phyloP scores from a whole-genome alignment of 1,140 invertebrate genomes.

The Lerema accius region DNA sequence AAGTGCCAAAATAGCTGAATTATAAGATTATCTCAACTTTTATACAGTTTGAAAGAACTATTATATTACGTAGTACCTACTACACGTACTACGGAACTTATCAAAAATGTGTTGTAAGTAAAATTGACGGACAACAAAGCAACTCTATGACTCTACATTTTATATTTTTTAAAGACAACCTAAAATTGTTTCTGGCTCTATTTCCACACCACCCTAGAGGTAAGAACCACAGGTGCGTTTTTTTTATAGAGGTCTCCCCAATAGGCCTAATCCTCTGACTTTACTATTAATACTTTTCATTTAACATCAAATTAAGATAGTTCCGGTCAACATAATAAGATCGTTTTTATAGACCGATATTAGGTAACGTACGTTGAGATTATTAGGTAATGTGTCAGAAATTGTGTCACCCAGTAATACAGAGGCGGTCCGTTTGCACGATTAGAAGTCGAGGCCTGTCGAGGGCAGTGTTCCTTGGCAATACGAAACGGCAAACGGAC shows the following conservation, averaged over 20 bases:
- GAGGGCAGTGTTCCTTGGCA: slow-evolving; percentile 63
- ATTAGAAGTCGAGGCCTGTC: slow-evolving; percentile 67
- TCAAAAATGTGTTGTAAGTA: no score
- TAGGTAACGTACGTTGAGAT: slow-evolving; percentile 59
- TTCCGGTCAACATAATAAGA: background rate
- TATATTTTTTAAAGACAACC: no score
- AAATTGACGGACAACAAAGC: no score
- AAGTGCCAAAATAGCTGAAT: no score
- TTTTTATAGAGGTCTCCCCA: slow-evolving; percentile 80
- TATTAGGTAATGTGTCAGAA: slow-evolving; percentile 76
- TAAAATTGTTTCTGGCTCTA: no score
- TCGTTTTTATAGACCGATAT: slow-evolving; percentile 42
- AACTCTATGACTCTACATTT: no score
- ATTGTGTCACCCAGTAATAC: slow-evolving; percentile 75
- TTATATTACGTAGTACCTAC: no score
- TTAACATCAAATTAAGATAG: slow-evolving; percentile 35
- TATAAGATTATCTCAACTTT: no score
- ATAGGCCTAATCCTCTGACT: slow-evolving; percentile 75
- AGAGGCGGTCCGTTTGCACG: slow-evolving; percentile 70
- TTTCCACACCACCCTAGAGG: slow-evolving; percentile 79
- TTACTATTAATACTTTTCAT: slow-evolving; percentile 19
- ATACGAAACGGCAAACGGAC: slow-evolving; percentile 52
- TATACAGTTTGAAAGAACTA: no score
- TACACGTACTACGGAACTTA: no score
- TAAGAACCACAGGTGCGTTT: slow-evolving; percentile 78